Percentiles rank a stretch among this genome's conserved stretches.
These are phyloP conservation scores for Leptinotarsa undecemlineata DNA, from an alignment of 1,140 invertebrate species.

Conservation along the genomic window DNA sequence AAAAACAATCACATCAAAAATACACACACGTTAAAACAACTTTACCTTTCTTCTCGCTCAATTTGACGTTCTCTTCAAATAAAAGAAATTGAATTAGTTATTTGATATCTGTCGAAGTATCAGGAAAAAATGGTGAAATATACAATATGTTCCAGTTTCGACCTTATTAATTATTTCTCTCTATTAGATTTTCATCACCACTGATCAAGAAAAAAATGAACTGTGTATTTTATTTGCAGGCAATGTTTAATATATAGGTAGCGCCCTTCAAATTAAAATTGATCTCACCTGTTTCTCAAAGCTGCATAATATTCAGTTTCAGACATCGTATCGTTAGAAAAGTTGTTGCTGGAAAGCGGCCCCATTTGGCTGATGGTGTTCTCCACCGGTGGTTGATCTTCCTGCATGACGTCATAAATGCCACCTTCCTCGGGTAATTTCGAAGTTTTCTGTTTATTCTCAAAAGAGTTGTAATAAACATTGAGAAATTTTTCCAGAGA, in stretches of 20 bases:
- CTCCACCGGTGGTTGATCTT: conserved; percentile 15
- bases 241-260: no score
- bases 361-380: conserved; percentile 9
- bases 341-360: neutral
- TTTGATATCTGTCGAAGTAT: no score
- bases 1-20: conserved; percentile 11
- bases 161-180: no score
- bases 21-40: neutral
- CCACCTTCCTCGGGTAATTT: neutral
- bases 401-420: conserved; percentile 5
- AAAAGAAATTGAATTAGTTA: neutral
- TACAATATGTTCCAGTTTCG: no score
- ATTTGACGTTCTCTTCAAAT: conserved; percentile 13
- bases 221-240: no score
- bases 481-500: conserved; percentile 15
- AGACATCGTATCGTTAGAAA: neutral
- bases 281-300: conserved; percentile 10
- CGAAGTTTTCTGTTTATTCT: neutral
- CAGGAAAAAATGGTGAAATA: no score
- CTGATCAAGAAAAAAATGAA: no score
- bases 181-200: no score
- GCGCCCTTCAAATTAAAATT: no score
- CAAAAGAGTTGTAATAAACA: neutral
- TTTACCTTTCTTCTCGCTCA: conserved; percentile 12
- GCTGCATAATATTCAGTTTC: conserved; percentile 5